phyloP scores from a whole-genome alignment of 2,888 invertebrate species.

The Palloptera scutellata region DNA sequence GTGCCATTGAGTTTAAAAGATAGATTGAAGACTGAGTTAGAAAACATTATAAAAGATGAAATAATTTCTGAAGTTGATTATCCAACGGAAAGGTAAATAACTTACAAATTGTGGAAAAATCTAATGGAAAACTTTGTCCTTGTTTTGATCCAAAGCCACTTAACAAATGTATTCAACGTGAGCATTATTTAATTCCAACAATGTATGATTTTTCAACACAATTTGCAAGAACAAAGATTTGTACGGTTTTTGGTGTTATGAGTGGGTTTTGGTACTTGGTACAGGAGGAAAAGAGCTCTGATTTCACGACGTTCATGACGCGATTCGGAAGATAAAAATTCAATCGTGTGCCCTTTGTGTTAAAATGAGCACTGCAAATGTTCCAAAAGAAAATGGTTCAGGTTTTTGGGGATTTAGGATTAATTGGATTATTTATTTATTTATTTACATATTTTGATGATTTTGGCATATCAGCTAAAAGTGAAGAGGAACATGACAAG shows the following conservation, averaged over 20 bases:
- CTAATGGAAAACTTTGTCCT: constrained; percentile 37
- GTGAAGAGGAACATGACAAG: too few relatives aligned
- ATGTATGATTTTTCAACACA: constrained; percentile 40
- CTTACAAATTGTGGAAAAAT: constrained; percentile 42
- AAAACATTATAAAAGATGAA: constrained; percentile 29
- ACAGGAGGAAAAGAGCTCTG: too few relatives aligned
- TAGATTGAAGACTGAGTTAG: constrained; percentile 36
- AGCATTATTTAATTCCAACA: constrained; percentile 47
- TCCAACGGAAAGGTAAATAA: constrained; percentile 43
- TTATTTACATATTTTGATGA: too few relatives aligned
- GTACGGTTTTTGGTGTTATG: not conserved
- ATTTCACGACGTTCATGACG: too few relatives aligned
- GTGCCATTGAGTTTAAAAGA: constrained; percentile 34
- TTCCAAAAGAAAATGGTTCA: too few relatives aligned
- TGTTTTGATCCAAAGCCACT: constrained; percentile 45
- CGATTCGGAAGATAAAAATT: too few relatives aligned
- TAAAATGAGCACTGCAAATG: too few relatives aligned
- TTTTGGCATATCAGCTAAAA: too few relatives aligned
- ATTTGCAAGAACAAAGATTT: constrained; percentile 18
- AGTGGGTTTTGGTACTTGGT: too few relatives aligned
- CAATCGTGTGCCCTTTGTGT: too few relatives aligned
- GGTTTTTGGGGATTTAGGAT: too few relatives aligned
- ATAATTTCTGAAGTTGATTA: constrained; percentile 42
- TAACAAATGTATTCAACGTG: constrained; percentile 43
- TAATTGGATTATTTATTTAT: too few relatives aligned